Base-by-base conservation (phyloP, 2,797 vertebrate genomes). In the Taeniopygia guttata region DNA sequence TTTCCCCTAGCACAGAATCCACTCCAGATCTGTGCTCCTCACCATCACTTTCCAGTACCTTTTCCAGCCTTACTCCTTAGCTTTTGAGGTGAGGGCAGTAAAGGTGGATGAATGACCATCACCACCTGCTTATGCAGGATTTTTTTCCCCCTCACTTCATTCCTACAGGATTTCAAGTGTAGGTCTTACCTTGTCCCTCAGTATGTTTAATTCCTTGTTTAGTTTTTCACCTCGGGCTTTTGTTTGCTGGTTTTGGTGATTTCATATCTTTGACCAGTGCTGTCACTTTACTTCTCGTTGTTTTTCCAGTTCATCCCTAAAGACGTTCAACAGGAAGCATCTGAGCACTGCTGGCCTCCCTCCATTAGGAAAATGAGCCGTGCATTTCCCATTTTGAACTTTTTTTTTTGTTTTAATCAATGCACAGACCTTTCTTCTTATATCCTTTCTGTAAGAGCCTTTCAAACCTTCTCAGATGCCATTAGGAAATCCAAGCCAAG, bases 381-480 rank as follows among this genome's bases (percentile, higher is more conserved):
- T 30, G 48, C 73, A 49, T 88, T 94, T 92, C 74, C 66, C 78
- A 38, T 78, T 75, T 91, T 60, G 62, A 90, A 68, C 32, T 38
- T 34, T 12, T 46, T 54, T 45, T 49, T 45, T 59, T 48, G 16
- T 62, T 90, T 84, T 45, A 78, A 66, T 84, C 74, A 76, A 13
- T 68, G 30, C 51, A 49, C 70, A 94, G 81, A 54, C 54, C 20
- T 88, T 83, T 77, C 16, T 32, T 76, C 67, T 94, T 62, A 18
- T 32, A 73, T 88, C 56, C 34, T 75, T 93, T 68, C 30, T 68
- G 21, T 54, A 49, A 58, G 62, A 90, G 69, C 62, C 46, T 84
- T 75, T 79, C 81, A 51, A 14, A 73, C 78, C 70, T 68, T 72
- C 42, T 88, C 76, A 86, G 55, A 75, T 48, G 79, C 40, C 11